Conservation (phyloP, 2,113 vertebrate species). For the Naja naja region DNA sequence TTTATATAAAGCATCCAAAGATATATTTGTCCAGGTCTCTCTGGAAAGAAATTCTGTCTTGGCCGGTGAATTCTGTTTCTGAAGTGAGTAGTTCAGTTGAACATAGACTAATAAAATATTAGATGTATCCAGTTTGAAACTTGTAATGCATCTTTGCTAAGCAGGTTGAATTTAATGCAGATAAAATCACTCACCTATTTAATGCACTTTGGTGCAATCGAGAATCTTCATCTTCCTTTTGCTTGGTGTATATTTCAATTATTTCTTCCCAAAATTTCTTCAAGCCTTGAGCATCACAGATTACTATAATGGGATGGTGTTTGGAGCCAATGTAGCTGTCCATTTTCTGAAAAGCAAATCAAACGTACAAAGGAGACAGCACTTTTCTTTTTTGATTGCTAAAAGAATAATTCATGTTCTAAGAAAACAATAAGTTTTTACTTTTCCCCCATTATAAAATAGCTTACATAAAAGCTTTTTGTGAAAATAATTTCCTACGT, state of each 20-base stretch:
- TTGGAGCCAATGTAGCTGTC: constrained; percentile 29
- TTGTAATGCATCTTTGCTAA: not conserved
- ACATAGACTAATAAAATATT: not conserved
- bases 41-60: not conserved
- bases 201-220: constrained; percentile 61
- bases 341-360: constrained; percentile 61
- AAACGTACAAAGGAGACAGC: constrained; percentile 19
- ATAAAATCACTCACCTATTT: constrained; percentile 62
- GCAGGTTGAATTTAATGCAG: not conserved
- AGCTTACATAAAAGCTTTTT: constrained; percentile 32
- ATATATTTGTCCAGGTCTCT: not conserved
- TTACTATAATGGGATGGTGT: not conserved
- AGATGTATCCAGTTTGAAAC: constrained; percentile 44
- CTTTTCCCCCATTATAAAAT: constrained; percentile 17
- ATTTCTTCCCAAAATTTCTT: constrained; percentile 67
- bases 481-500: not conserved
- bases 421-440: not conserved
- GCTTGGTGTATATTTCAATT: constrained; percentile 50
- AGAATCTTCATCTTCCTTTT: constrained; percentile 49
- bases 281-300: constrained; percentile 48
- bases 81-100: not conserved
- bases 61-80: not conserved
- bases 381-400: not conserved
- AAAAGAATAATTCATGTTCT: constrained; percentile 12
- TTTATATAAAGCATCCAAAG: not conserved